Percentiles rank a stretch among this genome's conserved stretches.
phyloP scores from a whole-genome alignment of 1,140 invertebrate genomes.

The Magallana ariakensis region DNA sequence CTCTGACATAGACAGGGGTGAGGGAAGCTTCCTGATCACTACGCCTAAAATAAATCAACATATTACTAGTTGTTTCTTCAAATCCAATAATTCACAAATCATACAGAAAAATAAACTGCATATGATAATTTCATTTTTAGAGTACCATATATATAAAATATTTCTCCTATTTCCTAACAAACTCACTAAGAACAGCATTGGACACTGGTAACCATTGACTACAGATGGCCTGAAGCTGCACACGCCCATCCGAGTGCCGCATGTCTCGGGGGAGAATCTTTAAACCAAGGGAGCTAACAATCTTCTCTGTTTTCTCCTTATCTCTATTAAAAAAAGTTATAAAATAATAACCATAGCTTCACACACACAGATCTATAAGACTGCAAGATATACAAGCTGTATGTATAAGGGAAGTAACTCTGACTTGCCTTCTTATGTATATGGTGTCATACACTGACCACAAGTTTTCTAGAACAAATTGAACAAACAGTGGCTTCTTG shows the following conservation, averaged over 20 bases:
- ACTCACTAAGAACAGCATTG: slow-evolving; percentile 85
- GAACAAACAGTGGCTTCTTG: slow-evolving; percentile 97
- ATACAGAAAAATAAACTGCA: too few species aligned
- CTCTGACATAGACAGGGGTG: slow-evolving; percentile 88
- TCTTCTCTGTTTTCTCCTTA: slow-evolving; percentile 89
- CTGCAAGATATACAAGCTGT: too few species aligned
- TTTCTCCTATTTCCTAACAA: too few species aligned
- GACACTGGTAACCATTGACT: slow-evolving; percentile 95
- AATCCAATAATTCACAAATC: too few species aligned
- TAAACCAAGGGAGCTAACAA: slow-evolving; percentile 90
- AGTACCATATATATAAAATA: too few species aligned
- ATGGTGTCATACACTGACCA: slow-evolving; percentile 93
- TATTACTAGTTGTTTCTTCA: too few species aligned
- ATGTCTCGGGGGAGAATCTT: slow-evolving; percentile 89
- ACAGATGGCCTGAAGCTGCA: slow-evolving; percentile 89
- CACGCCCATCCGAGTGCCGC: slow-evolving; percentile 87
- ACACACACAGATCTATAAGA: background rate
- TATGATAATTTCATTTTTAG: too few species aligned
- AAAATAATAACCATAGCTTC: background rate
- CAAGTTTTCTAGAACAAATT: slow-evolving; percentile 96
- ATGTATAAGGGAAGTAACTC: background rate
- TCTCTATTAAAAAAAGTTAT: slow-evolving; percentile 81
- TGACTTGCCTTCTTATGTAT: slow-evolving; percentile 61
- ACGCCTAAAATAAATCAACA: slow-evolving; percentile 82
- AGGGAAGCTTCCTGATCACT: slow-evolving; percentile 89